Evolutionary conservation across 2,797 vertebrate species (phyloP).

Genomic region (Okamejei kenojei): DNA sequence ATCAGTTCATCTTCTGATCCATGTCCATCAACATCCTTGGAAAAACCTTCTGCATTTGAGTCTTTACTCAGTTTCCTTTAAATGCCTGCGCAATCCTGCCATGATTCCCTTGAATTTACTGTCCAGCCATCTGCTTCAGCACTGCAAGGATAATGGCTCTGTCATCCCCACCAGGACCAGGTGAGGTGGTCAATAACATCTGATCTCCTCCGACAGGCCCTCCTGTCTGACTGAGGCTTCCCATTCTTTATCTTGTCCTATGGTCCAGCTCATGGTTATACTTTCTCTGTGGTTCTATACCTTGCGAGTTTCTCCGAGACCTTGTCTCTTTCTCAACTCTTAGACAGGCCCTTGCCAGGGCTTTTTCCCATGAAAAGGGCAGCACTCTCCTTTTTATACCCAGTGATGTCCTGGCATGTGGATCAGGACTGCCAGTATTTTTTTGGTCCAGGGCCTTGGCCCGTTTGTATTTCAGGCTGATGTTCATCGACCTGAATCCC

Average conservation of each 20-base stretch:
- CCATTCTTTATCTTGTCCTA: constrained; percentile 51
- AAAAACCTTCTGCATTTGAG: constrained; percentile 43
- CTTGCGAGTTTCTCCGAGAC: constrained; percentile 50
- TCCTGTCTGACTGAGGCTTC: constrained; percentile 51
- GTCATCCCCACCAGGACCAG: constrained; percentile 47
- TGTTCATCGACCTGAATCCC: constrained; percentile 64
- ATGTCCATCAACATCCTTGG: constrained; percentile 48
- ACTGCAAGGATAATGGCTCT: constrained; percentile 66
- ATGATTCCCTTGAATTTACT: constrained; percentile 51
- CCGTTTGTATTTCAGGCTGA: constrained; percentile 53
- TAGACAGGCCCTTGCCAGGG: constrained; percentile 55
- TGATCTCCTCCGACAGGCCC: constrained; percentile 57
- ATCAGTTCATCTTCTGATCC: constrained; percentile 53
- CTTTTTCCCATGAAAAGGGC: constrained; percentile 62
- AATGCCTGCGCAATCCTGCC: constrained; percentile 48
- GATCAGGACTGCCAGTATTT: constrained; percentile 52
- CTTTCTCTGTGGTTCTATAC: constrained; percentile 39
- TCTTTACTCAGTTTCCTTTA: constrained; percentile 49
- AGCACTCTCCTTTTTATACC: constrained; percentile 57
- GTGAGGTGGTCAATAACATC: constrained; percentile 59
- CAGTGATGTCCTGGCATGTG: constrained; percentile 33
- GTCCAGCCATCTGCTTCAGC: constrained; percentile 64
- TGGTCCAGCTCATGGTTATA: constrained; percentile 50
- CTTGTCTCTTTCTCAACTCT: constrained; percentile 62
- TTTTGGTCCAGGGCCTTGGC: constrained; percentile 52